These are phyloP conservation scores for Bryconaethiops microstoma DNA, from an alignment of 2,797 vertebrate genomes.

Conservation along the genomic window DNA sequence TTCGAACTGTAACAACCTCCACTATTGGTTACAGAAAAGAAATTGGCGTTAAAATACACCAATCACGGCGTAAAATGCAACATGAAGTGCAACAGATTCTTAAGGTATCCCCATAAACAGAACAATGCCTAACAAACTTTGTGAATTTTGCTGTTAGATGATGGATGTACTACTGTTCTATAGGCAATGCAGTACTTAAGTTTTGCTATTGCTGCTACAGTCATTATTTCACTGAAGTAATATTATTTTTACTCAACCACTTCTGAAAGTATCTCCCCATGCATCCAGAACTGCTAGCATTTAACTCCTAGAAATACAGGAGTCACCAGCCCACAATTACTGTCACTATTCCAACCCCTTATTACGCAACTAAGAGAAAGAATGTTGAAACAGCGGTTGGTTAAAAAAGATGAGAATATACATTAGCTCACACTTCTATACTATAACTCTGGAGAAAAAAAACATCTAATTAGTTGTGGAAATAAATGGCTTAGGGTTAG, in stretches of 20 bases:
- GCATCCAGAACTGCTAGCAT: constrained; percentile 31
- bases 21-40: too few species aligned
- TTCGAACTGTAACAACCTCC: too few species aligned
- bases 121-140: neutral
- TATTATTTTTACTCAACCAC: neutral
- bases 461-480: constrained; percentile 65
- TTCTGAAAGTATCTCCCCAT: constrained; percentile 40
- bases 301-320: constrained; percentile 22
- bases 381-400: constrained; percentile 8
- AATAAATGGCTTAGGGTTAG: constrained; percentile 65
- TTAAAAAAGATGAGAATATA: constrained; percentile 11
- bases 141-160: neutral
- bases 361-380: neutral
- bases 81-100: too few species aligned
- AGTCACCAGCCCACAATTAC: constrained; percentile 36
- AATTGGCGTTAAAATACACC: too few species aligned
- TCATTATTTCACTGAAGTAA: neutral
- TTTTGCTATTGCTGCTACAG: neutral
- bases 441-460: constrained; percentile 58
- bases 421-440: neutral
- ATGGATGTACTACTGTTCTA: neutral
- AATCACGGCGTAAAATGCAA: too few species aligned
- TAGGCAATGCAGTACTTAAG: neutral
- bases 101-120: too few species aligned
- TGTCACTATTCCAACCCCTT: constrained; percentile 44